These are phyloP conservation scores for Catotricha subobsoleta DNA, from an alignment of 2,888 invertebrate genomes.

Conservation along the genomic window DNA sequence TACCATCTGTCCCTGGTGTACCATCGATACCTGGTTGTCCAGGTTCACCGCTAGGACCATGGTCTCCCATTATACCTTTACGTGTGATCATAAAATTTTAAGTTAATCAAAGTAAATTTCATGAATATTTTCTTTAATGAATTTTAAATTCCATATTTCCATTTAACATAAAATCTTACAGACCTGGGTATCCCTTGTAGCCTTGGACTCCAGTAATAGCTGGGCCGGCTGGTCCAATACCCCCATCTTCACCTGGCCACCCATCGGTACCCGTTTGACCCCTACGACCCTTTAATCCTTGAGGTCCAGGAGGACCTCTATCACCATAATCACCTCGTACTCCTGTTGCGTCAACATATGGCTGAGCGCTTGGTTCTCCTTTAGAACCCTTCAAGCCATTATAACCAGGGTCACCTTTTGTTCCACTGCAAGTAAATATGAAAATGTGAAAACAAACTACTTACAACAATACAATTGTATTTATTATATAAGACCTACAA, in stretches of 20 bases:
- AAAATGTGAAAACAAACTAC: no score
- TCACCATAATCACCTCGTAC: constrained; percentile 22
- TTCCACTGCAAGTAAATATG: constrained; percentile 21
- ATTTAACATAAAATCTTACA: constrained; percentile 26
- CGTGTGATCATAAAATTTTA: neutral
- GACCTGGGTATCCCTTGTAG: constrained; percentile 35
- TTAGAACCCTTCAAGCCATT: constrained; percentile 25
- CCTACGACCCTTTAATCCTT: constrained; percentile 29
- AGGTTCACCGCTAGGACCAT: constrained; percentile 41
- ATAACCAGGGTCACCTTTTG: constrained; percentile 21
- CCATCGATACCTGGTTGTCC: constrained; percentile 36
- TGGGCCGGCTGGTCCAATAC: neutral
- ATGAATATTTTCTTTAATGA: neutral
- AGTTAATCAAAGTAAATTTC: neutral
- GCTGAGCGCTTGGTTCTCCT: constrained; percentile 28
- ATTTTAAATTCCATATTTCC: neutral
- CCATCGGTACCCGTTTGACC: constrained; percentile 25
- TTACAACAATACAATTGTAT: no score
- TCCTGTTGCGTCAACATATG: constrained; percentile 36
- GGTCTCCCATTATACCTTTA: constrained; percentile 44
- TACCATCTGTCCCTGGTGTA: constrained; percentile 25
- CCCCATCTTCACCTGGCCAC: constrained; percentile 18
- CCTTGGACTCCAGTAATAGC: constrained; percentile 37
- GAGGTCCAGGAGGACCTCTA: constrained; percentile 37
- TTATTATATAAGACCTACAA: no score